These are phyloP conservation scores for Semaprochilodus insignis DNA, from an alignment of 2,797 vertebrate species.

Conservation along the genomic window DNA sequence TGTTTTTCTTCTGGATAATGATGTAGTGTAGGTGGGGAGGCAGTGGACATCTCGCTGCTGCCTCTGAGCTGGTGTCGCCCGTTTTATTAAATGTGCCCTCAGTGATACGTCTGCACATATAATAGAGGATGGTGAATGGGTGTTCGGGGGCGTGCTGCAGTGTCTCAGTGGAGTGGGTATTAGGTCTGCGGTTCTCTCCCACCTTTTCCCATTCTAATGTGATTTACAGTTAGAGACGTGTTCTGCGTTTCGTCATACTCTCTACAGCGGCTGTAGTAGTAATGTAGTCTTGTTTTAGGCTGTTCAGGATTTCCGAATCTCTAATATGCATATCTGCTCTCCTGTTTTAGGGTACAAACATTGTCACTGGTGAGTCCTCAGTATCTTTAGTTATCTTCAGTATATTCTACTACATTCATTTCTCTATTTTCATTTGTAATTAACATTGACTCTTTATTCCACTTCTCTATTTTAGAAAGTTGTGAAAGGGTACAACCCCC, in stretches of 20 bases:
- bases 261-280: background rate
- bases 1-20: constrained; percentile 25
- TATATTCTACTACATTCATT: too few species aligned
- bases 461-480: too few species aligned
- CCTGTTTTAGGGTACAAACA: too few species aligned
- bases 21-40: constrained; percentile 17
- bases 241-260: constrained; percentile 1
- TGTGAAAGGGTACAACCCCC: too few species aligned
- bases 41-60: background rate
- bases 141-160: background rate
- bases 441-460: too few species aligned
- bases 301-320: too few species aligned
- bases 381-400: too few species aligned
- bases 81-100: background rate
- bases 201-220: background rate
- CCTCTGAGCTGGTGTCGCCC: background rate
- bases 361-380: too few species aligned
- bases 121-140: background rate
- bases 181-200: background rate
- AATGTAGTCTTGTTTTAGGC: background rate
- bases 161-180: background rate
- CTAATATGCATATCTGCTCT: too few species aligned
- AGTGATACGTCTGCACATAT: background rate
- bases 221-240: constrained; percentile 7
- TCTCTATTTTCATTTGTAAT: too few species aligned